These are phyloP conservation scores for Hippocampus guttulatus DNA, from an alignment of 2,113 vertebrate genomes.

Conservation along the genomic window DNA sequence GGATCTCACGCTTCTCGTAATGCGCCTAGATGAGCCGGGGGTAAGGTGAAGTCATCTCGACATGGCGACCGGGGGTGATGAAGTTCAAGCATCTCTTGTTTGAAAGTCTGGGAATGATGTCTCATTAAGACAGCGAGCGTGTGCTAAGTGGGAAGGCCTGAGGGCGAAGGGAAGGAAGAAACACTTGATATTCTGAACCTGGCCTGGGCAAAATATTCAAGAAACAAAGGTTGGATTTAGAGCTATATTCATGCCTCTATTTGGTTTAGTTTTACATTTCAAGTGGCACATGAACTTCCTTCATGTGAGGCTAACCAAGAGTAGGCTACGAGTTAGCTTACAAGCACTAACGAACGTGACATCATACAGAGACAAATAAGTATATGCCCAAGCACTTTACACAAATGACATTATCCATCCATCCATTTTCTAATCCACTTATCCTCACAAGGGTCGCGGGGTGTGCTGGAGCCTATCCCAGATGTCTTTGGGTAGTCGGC, in stretches of 20 bases:
- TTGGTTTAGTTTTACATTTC: too few species aligned
- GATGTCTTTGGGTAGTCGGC: too few species aligned
- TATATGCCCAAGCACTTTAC: too few species aligned
- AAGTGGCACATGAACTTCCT: too few species aligned
- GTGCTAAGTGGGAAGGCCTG: slow-evolving; percentile 34
- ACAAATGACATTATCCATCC: too few species aligned
- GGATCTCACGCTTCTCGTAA: slow-evolving; percentile 47
- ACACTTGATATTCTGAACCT: slow-evolving; percentile 52
- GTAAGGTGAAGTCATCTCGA: slow-evolving; percentile 55
- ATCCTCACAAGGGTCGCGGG: too few species aligned
- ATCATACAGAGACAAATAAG: too few species aligned
- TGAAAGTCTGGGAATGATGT: slow-evolving; percentile 39
- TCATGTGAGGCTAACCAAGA: too few species aligned
- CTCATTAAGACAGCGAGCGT: slow-evolving; percentile 47
- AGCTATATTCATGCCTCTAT: background rate
- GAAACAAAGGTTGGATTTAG: slow-evolving; percentile 23
- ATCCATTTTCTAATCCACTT: too few species aligned
- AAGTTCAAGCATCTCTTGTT: slow-evolving; percentile 50
- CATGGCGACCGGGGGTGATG: slow-evolving; percentile 30
- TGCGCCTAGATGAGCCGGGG: slow-evolving; percentile 21
- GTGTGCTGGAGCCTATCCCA: too few species aligned
- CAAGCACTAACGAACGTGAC: too few species aligned
- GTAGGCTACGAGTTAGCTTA: too few species aligned
- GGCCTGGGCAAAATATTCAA: slow-evolving; percentile 29
- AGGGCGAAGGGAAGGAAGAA: slow-evolving; percentile 38